Evolutionary conservation across 2,113 vertebrate genomes (phyloP).

Genomic region (Tretioscincus oriximinensis): DNA sequence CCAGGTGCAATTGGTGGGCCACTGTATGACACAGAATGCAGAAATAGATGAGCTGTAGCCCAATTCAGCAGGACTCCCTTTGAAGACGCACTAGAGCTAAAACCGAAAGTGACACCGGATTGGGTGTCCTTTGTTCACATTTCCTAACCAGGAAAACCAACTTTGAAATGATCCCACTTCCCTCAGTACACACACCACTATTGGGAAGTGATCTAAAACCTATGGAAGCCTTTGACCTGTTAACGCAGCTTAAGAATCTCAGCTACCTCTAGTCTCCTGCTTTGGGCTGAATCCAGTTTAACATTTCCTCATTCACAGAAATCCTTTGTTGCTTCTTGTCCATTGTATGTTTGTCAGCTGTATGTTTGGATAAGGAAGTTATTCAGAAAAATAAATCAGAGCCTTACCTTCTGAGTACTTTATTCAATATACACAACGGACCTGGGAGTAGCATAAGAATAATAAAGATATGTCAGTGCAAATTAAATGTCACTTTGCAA

Average conservation of each 20-base stretch:
- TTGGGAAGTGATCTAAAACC: neutral
- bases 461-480: neutral
- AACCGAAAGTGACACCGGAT: too few relatives aligned
- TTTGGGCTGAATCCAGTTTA: neutral
- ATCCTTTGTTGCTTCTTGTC: neutral
- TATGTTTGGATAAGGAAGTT: constrained; percentile 11
- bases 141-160: too few relatives aligned
- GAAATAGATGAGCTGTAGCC: too few relatives aligned
- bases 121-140: too few relatives aligned
- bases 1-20: too few relatives aligned
- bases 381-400: neutral
- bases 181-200: neutral
- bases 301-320: neutral
- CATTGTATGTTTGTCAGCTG: neutral
- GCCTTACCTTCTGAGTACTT: neutral
- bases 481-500: neutral
- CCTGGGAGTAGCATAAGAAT: neutral
- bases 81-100: too few relatives aligned
- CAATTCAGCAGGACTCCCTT: too few relatives aligned
- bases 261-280: neutral
- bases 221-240: neutral
- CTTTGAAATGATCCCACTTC: too few relatives aligned
- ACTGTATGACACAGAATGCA: too few relatives aligned
- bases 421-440: neutral
- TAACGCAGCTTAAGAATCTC: neutral